Evolutionary conservation across 2,113 vertebrate species (phyloP).

Genomic region (Colistium nudipinnis): DNA sequence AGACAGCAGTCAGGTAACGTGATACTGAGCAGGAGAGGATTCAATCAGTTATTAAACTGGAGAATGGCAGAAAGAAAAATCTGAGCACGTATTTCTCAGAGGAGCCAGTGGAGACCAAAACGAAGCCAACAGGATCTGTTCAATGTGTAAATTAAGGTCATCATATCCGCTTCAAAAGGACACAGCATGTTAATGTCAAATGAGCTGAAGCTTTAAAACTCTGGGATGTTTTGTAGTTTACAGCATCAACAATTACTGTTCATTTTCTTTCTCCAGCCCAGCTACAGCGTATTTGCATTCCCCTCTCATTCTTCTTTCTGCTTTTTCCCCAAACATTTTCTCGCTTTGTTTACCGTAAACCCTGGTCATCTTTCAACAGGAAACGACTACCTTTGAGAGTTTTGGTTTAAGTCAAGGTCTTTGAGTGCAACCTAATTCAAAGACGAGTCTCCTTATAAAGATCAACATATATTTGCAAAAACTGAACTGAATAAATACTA

Average conservation of each 20-base stretch:
- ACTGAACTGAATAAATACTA: background rate
- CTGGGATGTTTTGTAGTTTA: background rate
- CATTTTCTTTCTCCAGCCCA: background rate
- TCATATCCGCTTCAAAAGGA: background rate
- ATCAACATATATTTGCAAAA: background rate
- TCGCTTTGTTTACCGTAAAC: constrained; percentile 23
- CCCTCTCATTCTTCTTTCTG: background rate
- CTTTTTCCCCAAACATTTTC: constrained; percentile 5
- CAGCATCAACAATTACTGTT: background rate
- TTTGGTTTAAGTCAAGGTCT: background rate
- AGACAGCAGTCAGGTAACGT: background rate
- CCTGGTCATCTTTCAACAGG: constrained; percentile 5
- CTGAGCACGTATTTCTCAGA: background rate
- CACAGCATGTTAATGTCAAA: background rate
- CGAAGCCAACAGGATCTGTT: background rate
- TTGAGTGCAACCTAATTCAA: constrained; percentile 1
- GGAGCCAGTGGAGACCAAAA: background rate
- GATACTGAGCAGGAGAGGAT: constrained; percentile 4
- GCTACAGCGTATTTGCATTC: constrained; percentile 9
- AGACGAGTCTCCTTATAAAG: background rate
- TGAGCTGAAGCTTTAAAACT: background rate
- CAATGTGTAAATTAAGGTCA: background rate
- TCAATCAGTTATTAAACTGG: background rate
- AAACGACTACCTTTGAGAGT: background rate
- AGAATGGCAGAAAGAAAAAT: background rate